phyloP scores from a whole-genome alignment of 2,888 invertebrate species.

The Eristalis tenax region DNA sequence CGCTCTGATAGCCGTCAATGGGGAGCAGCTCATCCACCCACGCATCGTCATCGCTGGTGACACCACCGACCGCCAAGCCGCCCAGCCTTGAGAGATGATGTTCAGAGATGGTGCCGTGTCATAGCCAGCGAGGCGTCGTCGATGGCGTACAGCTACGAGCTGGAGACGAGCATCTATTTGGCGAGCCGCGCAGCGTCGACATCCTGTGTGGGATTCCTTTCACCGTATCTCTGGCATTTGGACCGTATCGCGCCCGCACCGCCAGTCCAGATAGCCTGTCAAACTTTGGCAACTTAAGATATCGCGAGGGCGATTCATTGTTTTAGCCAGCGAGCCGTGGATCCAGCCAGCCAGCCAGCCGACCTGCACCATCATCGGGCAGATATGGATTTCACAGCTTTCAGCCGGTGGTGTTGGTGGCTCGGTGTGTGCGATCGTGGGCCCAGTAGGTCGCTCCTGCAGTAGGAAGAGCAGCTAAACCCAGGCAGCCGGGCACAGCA shows the following conservation, averaged over 20 bases:
- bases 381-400: conserved; percentile 65
- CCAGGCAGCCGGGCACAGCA: conserved; percentile 48
- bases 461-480: conserved; percentile 55
- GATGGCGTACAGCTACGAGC: neutral
- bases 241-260: conserved; percentile 50
- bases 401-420: conserved; percentile 9
- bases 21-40: conserved; percentile 53
- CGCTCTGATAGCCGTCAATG: conserved; percentile 42
- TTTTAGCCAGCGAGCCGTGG: conserved; percentile 41
- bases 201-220: conserved; percentile 71
- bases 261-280: conserved; percentile 59
- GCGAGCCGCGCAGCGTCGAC: neutral
- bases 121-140: conserved; percentile 17
- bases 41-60: conserved; percentile 34
- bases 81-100: conserved; percentile 66
- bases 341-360: neutral
- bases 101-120: conserved; percentile 66
- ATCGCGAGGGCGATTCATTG: conserved; percentile 69
- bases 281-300: conserved; percentile 70
- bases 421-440: conserved; percentile 19
- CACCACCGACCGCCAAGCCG: neutral
- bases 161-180: neutral
- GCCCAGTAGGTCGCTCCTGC: conserved; percentile 44
- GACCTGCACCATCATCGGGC: neutral
- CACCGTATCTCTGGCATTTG: conserved; percentile 62